Conservation (phyloP, 2,113 vertebrate species). For the Tyto alba region DNA sequence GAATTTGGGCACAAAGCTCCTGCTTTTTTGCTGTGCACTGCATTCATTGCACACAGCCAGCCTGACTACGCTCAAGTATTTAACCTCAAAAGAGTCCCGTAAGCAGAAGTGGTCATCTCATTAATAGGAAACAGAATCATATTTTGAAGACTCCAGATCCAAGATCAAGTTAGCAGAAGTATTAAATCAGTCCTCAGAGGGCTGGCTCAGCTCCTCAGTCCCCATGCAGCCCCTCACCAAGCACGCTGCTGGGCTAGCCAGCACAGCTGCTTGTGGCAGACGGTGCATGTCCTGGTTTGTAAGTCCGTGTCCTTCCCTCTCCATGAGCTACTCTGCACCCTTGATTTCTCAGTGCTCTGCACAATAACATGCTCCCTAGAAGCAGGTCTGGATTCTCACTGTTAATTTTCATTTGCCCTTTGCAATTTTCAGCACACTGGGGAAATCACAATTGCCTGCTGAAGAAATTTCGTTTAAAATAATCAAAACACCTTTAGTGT, state of each 20-base stretch:
- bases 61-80: neutral
- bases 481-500: neutral
- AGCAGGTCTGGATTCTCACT: neutral
- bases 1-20: neutral
- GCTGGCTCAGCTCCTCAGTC: neutral
- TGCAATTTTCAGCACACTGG: neutral
- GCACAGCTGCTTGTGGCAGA: neutral
- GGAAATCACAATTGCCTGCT: neutral
- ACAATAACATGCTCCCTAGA: neutral
- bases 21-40: neutral
- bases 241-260: neutral
- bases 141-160: neutral
- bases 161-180: neutral
- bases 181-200: neutral
- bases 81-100: neutral
- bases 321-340: neutral
- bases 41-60: neutral
- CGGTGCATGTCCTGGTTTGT: fast-evolving
- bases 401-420: neutral
- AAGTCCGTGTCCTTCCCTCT: neutral
- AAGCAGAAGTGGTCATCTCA: neutral
- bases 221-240: neutral
- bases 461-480: neutral
- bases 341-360: neutral
- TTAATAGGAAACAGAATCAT: neutral